Evolutionary conservation across 2,113 vertebrate species (phyloP), one percentile per base, ranked within the genome.

Genomic region (Argyrosomus japonicus): DNA sequence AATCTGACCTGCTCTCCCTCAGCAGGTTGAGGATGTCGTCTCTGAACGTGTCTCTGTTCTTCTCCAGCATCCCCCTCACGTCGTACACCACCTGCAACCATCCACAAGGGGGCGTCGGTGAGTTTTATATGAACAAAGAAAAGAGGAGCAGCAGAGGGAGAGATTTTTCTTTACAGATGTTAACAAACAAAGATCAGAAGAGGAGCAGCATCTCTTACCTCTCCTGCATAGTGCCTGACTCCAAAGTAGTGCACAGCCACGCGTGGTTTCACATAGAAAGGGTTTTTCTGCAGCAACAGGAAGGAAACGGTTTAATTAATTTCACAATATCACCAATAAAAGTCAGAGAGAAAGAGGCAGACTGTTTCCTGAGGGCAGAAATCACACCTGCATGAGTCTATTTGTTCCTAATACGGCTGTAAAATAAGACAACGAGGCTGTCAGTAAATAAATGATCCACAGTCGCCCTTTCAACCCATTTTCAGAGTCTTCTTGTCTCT

Each of bases 1-100:
- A 48, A 4, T 4, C 64, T 1, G n/a, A 99, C 98, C 97, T 96
- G 96, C 98, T 99, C 87, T 99, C 98, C 76, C 97, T 96, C 65
- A 99, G 93, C 85, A 99, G 85, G 89, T 98, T 98, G 63, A 99
- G 96, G 74, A 99, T 95, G 84, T 99, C 97, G 0, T 99, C 98
- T 82, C 98, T 95, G 87, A 99, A 99, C 18, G 98, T 98, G 75
- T 99, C 98, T 82, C 98, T 95, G 94, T 99, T 99, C 91, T 99
- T 99, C 95, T 99, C 98, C 93, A 99, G 79, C 88, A 96, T 97
- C 11, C 98, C 97, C 85, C 96, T 96, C 57, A 98, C 97, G 36
- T 99, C 98, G 88, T 99, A 99, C 84, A 98, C 96, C 88, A 99
- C 98, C 98, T 99, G 88, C 23, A 90, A 25, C 81, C 3, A 36